A percentile compares a stretch with the other conserved stretches of the same genome.
phyloP scores from a whole-genome alignment of 2,113 vertebrate species.

The Ariopsis seemanni region DNA sequence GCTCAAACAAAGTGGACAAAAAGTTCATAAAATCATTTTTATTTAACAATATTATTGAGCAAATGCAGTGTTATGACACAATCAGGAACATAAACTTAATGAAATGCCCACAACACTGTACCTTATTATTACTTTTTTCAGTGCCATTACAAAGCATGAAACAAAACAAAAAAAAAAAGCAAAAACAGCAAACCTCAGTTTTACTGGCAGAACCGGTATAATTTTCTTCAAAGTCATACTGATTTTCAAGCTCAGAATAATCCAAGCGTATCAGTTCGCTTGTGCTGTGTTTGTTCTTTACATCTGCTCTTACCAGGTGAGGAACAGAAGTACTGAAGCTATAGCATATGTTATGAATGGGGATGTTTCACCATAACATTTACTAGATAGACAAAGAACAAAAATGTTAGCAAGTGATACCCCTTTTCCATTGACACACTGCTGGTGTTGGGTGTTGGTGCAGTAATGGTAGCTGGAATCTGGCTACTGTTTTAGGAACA shows the following conservation, averaged over 20 bases:
- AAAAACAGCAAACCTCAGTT: neutral
- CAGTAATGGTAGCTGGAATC: neutral
- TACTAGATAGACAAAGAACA: neutral
- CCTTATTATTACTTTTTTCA: neutral
- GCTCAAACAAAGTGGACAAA: neutral
- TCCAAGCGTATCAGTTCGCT: neutral
- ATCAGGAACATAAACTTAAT: neutral
- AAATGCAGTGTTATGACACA: neutral
- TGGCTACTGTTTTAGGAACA: neutral
- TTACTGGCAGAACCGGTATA: neutral
- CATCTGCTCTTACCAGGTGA: neutral
- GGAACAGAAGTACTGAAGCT: neutral
- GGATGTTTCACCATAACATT: neutral
- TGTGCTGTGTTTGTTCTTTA: neutral
- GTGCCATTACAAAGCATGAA: neutral
- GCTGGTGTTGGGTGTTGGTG: neutral
- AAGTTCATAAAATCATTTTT: conserved; percentile 9
- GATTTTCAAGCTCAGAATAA: neutral
- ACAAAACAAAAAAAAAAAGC: no score
- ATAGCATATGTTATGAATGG: neutral
- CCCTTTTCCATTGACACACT: conserved; percentile 6
- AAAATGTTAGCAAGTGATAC: conserved; percentile 3
- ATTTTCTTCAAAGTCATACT: neutral
- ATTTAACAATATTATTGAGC: conserved; percentile 9
- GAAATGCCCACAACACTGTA: conserved; percentile 7